These are phyloP conservation scores for Amia ocellicauda DNA, from an alignment of 2,113 vertebrate species.

Conservation along the genomic window DNA sequence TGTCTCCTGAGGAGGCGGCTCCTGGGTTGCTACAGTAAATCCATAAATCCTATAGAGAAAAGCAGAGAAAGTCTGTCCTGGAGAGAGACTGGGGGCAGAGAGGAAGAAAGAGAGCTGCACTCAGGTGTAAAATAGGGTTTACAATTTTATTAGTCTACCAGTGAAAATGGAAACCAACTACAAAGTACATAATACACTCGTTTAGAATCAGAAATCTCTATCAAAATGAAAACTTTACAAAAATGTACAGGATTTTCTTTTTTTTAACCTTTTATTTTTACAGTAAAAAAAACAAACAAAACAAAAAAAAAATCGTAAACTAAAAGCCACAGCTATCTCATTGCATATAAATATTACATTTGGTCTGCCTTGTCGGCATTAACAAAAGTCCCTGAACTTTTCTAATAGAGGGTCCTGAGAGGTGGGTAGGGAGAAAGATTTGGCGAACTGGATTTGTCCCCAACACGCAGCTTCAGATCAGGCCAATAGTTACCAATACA, in stretches of 20 bases:
- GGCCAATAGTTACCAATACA: too few species aligned
- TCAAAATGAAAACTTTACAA: constrained; percentile 33
- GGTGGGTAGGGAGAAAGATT: constrained; percentile 29
- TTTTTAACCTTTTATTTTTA: constrained; percentile 22
- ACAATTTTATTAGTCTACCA: constrained; percentile 32
- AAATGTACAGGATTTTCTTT: constrained; percentile 23
- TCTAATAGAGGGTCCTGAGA: constrained; percentile 66
- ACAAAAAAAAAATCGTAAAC: constrained; percentile 60
- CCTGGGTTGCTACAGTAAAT: too few species aligned
- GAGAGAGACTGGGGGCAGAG: too few species aligned
- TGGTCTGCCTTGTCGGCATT: constrained; percentile 57
- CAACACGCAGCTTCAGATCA: too few species aligned
- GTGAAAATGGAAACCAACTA: constrained; percentile 31
- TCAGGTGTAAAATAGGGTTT: background rate
- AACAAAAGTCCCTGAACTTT: constrained; percentile 69
- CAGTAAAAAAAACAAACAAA: constrained; percentile 43
- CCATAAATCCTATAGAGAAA: too few species aligned
- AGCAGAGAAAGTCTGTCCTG: too few species aligned
- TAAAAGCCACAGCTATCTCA: constrained; percentile 47
- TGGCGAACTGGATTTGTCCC: background rate
- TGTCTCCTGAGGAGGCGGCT: too few species aligned
- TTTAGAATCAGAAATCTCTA: constrained; percentile 25
- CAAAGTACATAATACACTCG: constrained; percentile 26
- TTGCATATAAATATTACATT: constrained; percentile 75
- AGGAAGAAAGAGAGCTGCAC: constrained; percentile 37